A percentile compares a stretch with the other conserved stretches of the same genome.
Conservation (phyloP, 2,888 invertebrate genomes). For the Cryptocheilus praepositus region DNA sequence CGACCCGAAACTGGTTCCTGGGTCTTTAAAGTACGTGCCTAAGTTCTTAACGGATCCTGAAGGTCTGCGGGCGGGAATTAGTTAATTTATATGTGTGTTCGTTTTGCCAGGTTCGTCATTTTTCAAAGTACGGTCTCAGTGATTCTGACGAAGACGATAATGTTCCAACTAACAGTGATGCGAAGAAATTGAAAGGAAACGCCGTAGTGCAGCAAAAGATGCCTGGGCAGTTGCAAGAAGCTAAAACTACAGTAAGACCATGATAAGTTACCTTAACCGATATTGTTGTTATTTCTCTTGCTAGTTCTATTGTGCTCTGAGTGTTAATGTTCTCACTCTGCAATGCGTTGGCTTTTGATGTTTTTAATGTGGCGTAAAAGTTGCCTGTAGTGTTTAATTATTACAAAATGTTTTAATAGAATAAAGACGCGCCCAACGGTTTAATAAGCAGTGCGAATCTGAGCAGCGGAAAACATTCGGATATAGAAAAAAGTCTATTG, state of each 20-base stretch:
- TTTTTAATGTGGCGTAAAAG: not conserved
- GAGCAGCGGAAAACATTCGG: slow-evolving; percentile 16
- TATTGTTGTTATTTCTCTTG: too few relatives aligned
- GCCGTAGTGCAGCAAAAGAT: slow-evolving; percentile 18
- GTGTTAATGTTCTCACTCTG: too few relatives aligned
- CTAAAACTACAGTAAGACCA: slow-evolving; percentile 27
- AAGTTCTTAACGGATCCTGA: not conserved
- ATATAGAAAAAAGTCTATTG: not conserved
- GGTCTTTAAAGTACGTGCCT: slow-evolving; percentile 87
- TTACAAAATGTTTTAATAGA: not conserved
- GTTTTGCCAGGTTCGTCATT: slow-evolving; percentile 86
- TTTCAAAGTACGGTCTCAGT: slow-evolving; percentile 93
- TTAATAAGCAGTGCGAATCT: slow-evolving; percentile 11
- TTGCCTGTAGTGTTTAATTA: not conserved
- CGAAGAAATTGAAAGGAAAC: slow-evolving; percentile 43
- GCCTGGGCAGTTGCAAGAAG: slow-evolving; percentile 24
- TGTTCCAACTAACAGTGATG: slow-evolving; percentile 65
- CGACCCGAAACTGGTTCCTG: slow-evolving; percentile 97
- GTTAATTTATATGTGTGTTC: not conserved
- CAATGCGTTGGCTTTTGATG: not conserved
- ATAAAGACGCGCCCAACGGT: not conserved
- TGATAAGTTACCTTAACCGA: not conserved
- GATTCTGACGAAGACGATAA: slow-evolving; percentile 92
- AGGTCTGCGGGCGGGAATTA: not conserved
- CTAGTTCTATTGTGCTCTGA: too few relatives aligned